Evolutionary conservation across 2,888 invertebrate species (phyloP).

Genomic region (Iselma pallidipennis): DNA sequence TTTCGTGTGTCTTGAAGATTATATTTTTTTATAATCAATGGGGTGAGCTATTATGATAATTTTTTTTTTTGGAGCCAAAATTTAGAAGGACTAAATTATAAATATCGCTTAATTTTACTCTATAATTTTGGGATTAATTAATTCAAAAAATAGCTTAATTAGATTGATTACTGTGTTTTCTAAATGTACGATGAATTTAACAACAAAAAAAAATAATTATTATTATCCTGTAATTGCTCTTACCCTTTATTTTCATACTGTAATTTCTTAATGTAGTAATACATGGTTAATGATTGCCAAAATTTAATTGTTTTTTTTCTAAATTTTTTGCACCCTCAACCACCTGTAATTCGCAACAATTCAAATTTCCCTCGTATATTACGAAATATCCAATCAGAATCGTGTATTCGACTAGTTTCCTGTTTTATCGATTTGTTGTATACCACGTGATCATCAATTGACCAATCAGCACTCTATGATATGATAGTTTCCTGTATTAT

Average conservation of each 20-base stretch:
- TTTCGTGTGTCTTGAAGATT: not conserved
- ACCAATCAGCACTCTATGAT: too few relatives aligned
- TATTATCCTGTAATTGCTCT: slow-evolving; percentile 4
- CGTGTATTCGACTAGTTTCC: too few relatives aligned
- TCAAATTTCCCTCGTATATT: too few relatives aligned
- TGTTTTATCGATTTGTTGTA: not conserved
- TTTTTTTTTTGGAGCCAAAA: slow-evolving; percentile 1
- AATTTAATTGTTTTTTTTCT: too few relatives aligned
- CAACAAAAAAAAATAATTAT: not conserved
- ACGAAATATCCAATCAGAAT: too few relatives aligned
- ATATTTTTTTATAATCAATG: slow-evolving; percentile 19
- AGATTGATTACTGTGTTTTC: not conserved
- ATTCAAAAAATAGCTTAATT: not conserved
- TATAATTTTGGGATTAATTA: too few relatives aligned
- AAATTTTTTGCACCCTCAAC: too few relatives aligned
- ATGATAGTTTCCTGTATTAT: not conserved
- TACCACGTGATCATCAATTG: not conserved
- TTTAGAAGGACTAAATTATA: slow-evolving; percentile 26
- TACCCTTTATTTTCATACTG: slow-evolving; percentile 23
- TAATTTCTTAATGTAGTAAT: slow-evolving; percentile 25
- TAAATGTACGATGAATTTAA: not conserved
- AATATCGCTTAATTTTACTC: slow-evolving; percentile 16
- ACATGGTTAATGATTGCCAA: slow-evolving; percentile 23
- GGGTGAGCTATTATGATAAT: slow-evolving; percentile 12
- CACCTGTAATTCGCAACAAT: too few relatives aligned